phyloP scores from a whole-genome alignment of 2,888 invertebrate species.

The Hedychridium roseum region DNA sequence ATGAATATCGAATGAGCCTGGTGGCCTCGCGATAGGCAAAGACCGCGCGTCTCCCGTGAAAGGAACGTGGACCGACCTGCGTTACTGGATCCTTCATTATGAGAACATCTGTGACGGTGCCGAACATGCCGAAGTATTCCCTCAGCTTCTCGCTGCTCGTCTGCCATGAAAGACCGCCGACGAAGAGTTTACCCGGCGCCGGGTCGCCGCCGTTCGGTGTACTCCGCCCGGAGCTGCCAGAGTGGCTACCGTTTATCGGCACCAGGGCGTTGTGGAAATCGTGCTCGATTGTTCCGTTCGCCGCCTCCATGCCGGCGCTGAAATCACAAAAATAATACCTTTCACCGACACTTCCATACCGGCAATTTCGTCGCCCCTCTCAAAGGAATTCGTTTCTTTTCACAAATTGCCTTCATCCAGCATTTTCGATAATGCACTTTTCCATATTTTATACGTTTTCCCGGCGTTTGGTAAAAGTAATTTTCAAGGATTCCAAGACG shows the following conservation, averaged over 20 bases:
- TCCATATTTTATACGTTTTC: no score
- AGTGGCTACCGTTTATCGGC: conserved; percentile 67
- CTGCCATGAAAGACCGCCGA: conserved; percentile 93
- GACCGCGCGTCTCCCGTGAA: no score
- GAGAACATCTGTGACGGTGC: conserved; percentile 88
- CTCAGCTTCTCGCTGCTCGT: conserved; percentile 91
- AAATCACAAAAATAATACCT: conserved; percentile 35
- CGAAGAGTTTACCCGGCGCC: conserved; percentile 87
- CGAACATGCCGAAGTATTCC: conserved; percentile 92
- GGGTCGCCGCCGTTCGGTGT: conserved; percentile 76
- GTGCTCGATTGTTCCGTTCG: conserved; percentile 66
- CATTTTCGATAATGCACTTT: no score
- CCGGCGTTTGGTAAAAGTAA: no score
- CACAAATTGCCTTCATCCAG: no score
- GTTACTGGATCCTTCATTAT: conserved; percentile 95
- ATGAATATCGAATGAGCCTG: no score
- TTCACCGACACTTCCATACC: no score
- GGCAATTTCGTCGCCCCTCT: no score
- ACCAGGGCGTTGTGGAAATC: conserved; percentile 65
- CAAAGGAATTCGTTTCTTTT: no score
- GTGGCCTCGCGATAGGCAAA: no score
- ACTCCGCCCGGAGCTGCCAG: conserved; percentile 77
- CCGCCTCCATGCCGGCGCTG: conserved; percentile 68
- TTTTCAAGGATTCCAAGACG: no score
- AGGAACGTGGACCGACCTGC: conserved; percentile 79